Evolutionary conservation across 2,797 vertebrate species (phyloP).

Genomic region (Taenioides sp.): DNA sequence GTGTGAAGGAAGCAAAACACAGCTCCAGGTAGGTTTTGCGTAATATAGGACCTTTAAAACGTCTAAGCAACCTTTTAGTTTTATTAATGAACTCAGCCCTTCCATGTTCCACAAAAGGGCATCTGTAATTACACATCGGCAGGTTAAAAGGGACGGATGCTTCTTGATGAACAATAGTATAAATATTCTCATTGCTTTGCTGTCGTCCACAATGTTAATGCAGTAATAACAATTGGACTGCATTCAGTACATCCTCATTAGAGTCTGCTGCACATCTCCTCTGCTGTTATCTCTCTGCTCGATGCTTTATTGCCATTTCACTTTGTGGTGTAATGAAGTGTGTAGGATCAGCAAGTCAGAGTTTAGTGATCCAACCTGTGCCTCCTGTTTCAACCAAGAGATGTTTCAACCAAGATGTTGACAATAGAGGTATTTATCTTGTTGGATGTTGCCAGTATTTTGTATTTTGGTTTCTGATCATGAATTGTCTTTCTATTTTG

Average conservation of each 20-base stretch:
- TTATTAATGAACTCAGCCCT: not conserved
- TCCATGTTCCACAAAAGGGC: not conserved
- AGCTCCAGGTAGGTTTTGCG: too few relatives aligned
- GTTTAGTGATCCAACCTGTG: slow-evolving; percentile 50
- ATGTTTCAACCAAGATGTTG: not conserved
- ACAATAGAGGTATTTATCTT: not conserved
- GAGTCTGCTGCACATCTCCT: slow-evolving; percentile 36
- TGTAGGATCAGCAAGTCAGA: slow-evolving; percentile 51
- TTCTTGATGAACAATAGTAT: slow-evolving; percentile 4
- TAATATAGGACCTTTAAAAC: too few relatives aligned
- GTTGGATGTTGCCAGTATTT: not conserved
- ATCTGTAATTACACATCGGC: not conserved
- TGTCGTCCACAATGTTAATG: slow-evolving; percentile 21
- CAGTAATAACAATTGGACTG: slow-evolving; percentile 27
- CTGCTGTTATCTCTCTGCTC: slow-evolving; percentile 31
- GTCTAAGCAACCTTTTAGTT: too few relatives aligned
- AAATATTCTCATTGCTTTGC: slow-evolving; percentile 13
- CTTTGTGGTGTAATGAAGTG: slow-evolving; percentile 42
- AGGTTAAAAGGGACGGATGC: not conserved
- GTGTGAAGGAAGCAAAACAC: too few relatives aligned
- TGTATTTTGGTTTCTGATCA: too few relatives aligned
- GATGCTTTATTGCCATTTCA: slow-evolving; percentile 49
- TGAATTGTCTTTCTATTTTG: too few relatives aligned
- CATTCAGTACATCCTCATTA: slow-evolving; percentile 49
- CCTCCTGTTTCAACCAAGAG: slow-evolving; percentile 29